A percentile compares a stretch with the other conserved stretches of the same genome.
Conservation (phyloP, 2,113 vertebrate genomes). For the Atrichornis clamosus region DNA sequence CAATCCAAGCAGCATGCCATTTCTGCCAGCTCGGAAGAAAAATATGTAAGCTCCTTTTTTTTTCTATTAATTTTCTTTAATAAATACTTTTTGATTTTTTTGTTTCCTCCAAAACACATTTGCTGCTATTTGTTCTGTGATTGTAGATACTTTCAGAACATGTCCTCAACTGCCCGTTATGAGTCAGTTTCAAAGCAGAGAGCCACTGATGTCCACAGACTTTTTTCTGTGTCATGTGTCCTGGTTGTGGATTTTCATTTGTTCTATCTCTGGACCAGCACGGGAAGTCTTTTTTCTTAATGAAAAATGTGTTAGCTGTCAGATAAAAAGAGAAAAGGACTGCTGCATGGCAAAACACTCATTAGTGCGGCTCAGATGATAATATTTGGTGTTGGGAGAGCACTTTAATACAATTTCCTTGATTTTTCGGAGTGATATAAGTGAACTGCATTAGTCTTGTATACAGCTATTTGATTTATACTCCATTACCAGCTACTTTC, state of each 20-base stretch:
- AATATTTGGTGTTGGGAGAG: not conserved
- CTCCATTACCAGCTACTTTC: not conserved
- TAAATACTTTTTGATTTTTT: not conserved
- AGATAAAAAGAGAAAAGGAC: not conserved
- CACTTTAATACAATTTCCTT: not conserved
- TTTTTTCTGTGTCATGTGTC: not conserved
- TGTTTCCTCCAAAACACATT: not conserved
- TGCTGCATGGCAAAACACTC: not conserved
- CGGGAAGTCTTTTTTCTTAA: not conserved
- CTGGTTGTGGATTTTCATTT: not conserved
- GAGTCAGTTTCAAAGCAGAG: not conserved
- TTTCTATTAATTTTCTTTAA: not conserved
- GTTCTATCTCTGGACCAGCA: not conserved
- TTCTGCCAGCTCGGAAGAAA: conserved; percentile 71
- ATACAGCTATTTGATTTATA: not conserved
- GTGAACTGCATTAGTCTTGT: not conserved
- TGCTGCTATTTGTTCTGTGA: not conserved
- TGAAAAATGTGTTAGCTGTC: not conserved
- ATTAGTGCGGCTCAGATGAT: not conserved
- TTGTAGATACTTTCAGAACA: not conserved
- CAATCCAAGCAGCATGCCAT: conserved; percentile 4
- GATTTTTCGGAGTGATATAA: not conserved
- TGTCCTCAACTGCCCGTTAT: not conserved
- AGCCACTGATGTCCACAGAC: not conserved
- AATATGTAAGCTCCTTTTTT: conserved; percentile 56